Conservation (phyloP, 2,888 invertebrate genomes). For the Elysia crispata region DNA sequence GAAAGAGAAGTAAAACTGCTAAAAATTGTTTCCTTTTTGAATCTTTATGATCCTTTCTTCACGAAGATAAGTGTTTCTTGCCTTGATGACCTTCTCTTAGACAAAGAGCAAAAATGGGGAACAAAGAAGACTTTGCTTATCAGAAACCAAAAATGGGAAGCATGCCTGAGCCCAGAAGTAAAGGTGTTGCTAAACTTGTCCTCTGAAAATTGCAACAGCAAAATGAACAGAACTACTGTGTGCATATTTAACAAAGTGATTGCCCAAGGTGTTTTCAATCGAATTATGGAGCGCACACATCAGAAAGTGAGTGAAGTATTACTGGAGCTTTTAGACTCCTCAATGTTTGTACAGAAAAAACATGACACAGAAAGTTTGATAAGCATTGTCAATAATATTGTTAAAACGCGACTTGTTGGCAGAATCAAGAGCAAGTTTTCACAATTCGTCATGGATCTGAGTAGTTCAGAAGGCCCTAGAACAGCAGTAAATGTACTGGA, state of each 20-base stretch:
- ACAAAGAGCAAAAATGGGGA: not conserved
- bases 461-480: conserved; percentile 50
- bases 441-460: conserved; percentile 54
- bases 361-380: conserved; percentile 52
- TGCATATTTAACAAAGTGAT: conserved; percentile 55
- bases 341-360: conserved; percentile 58
- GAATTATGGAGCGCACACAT: conserved; percentile 43
- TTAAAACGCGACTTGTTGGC: conserved; percentile 55
- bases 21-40: conserved; percentile 60
- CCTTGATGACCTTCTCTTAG: conserved; percentile 56
- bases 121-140: conserved; percentile 41
- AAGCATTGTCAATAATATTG: conserved; percentile 56
- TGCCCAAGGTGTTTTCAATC: conserved; percentile 54
- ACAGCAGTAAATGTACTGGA: conserved; percentile 47
- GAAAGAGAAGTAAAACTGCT: conserved; percentile 55
- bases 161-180: conserved; percentile 52
- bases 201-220: conserved; percentile 54
- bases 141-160: conserved; percentile 56
- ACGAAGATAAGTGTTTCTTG: conserved; percentile 57
- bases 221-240: conserved; percentile 52
- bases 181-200: conserved; percentile 59
- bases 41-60: conserved; percentile 62
- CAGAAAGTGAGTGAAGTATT: conserved; percentile 53
- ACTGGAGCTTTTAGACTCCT: conserved; percentile 51
- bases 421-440: conserved; percentile 49